Evolutionary conservation across 2,888 invertebrate species (phyloP), one percentile per base, ranked within the genome.

Genomic region (Callyntrura sp.): DNA sequence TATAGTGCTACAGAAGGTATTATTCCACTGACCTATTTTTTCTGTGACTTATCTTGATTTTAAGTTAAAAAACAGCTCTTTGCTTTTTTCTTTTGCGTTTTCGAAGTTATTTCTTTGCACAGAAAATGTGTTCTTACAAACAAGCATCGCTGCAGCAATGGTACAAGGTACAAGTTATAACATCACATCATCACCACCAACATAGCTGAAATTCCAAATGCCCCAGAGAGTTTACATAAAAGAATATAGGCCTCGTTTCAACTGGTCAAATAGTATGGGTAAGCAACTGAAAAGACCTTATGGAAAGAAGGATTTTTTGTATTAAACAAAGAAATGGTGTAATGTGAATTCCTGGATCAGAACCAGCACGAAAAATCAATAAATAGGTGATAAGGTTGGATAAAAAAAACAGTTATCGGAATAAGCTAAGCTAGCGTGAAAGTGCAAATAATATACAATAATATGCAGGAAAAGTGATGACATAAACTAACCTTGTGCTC

Each of bases 11-110:
- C 35, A 28, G 51, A 76, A 57, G 73, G 82, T 88, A 88, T 88
- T 82, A 88, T 88, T 88, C 88, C 65, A 83, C 76, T 88, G 83
- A 88, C 88, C 88, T 73, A 88, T 76, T 76, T 88, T 87, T 51
- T 48, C 51, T 83, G 62, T 57, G 70, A 87, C 73, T 82, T 76
- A 88, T 83, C 83, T 88, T 76, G 83, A 82, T 88, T 51, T 76
- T 76, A 45, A 12, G 3, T 51, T 73, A 14, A 65, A 43, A 48
- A 62, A 6, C 14, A 81, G 1, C 57, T 35, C 28, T 79, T 9
- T 57, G 14, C 35, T 82, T 82, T 20, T 73, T 12, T 45, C 23
- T 73, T 48, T n/a, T 73, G 12, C 45, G 12, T 70, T 35, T n/a
- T 35, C 35, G 6, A 35, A 35, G 73, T 68, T 68, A 0, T 43